phyloP scores from a whole-genome alignment of 2,797 vertebrate genomes.

The Ispidina picta region DNA sequence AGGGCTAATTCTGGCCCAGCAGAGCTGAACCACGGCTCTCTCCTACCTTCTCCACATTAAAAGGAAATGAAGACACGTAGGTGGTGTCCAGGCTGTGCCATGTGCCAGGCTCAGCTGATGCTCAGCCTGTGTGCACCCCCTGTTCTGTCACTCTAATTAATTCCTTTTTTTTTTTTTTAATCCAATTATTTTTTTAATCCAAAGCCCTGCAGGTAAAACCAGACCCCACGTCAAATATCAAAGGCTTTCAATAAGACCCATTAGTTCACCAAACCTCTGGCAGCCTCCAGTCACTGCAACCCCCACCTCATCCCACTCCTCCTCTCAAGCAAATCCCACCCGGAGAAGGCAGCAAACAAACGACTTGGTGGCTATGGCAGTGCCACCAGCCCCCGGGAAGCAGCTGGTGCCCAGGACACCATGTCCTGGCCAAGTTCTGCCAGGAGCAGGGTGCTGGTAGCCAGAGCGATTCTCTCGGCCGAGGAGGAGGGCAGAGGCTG shows the following conservation, averaged over 20 bases:
- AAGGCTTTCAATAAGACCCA: not conserved
- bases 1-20: not conserved
- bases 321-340: not conserved
- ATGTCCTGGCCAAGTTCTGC: not conserved
- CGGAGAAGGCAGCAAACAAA: not conserved
- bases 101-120: not conserved
- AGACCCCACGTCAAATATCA: not conserved
- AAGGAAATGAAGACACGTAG: not conserved
- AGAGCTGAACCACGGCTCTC: not conserved
- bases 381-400: rapidly evolving
- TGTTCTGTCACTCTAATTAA: not conserved
- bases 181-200: not conserved
- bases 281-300: rapidly evolving
- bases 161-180: not conserved
- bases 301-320: not conserved
- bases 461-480: not conserved
- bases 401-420: not conserved
- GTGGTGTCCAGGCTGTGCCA: not conserved
- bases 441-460: not conserved
- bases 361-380: rapidly evolving
- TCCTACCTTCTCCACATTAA: not conserved
- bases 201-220: not conserved
- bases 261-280: not conserved
- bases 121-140: not conserved
- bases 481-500: not conserved